Conservation (phyloP, 2,113 vertebrate genomes). For the Xiphias gladius region DNA sequence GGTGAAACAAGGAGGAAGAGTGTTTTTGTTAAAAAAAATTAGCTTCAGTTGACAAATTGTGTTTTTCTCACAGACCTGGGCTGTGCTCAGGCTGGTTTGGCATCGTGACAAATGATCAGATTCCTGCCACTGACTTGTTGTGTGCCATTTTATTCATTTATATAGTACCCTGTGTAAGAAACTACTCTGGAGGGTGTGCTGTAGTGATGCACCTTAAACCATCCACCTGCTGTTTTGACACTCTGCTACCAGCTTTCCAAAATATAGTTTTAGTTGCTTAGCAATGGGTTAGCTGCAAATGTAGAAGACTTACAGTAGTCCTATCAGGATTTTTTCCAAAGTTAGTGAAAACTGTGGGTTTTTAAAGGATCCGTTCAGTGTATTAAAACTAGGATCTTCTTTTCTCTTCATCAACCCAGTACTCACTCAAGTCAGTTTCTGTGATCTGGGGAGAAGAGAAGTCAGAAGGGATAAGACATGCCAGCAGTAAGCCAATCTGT, state of each 20-base stretch:
- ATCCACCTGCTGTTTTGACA: constrained; percentile 14
- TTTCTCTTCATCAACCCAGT: not conserved
- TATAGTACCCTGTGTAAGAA: not conserved
- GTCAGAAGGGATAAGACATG: not conserved
- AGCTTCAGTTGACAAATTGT: not conserved
- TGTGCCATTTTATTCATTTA: constrained; percentile 12
- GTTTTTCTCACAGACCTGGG: not conserved
- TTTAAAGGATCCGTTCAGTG: not conserved
- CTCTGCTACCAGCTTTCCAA: not conserved
- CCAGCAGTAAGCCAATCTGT: not conserved
- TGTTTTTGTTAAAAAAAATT: not conserved
- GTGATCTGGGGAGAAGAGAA: not conserved
- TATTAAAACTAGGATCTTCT: not conserved
- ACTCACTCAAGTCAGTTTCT: not conserved
- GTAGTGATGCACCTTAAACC: constrained; percentile 10
- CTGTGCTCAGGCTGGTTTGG: not conserved
- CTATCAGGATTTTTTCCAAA: not conserved
- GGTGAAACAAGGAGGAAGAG: not conserved
- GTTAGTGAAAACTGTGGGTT: not conserved
- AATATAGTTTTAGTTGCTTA: not conserved
- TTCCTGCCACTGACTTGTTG: too few species aligned
- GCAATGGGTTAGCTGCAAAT: constrained; percentile 12
- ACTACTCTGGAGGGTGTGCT: not conserved
- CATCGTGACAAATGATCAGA: not conserved
- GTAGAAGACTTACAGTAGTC: too few species aligned